Evolutionary conservation across 2,113 vertebrate species (phyloP), one percentile per base, ranked within the genome.

Genomic region (Tichodroma muraria): DNA sequence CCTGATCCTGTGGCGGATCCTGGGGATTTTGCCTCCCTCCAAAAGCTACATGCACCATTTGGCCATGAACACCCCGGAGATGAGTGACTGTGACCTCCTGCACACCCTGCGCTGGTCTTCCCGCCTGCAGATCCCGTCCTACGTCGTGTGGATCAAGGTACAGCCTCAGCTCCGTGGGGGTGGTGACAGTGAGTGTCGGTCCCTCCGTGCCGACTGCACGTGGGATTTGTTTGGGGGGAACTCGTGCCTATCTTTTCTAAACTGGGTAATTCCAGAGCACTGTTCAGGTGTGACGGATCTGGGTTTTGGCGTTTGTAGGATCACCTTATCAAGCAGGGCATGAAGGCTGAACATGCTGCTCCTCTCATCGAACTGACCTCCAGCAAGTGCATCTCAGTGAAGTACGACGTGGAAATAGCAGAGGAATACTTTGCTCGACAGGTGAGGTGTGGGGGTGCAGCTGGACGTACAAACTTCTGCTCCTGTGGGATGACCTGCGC

Each of bases 361-460:
- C 98, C 98, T 64, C 97, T 99, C 52, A 96, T 98, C 24, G 99
- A 99, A 57, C 79, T 98, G 94, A 98, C 98, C 2, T 98, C 98
- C 19, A 97, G 97, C 80, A 99, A 98, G 96, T 99, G 99, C 96
- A 99, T 98, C 92, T 98, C 98, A 2, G 98, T 99, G 60, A 99
- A 99, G 82, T 99, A 99, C 0, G 99, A 99, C 2, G 99, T 99
- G 85, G 99, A 99, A 57, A 98, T 99, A 69, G 99, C 99, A 31
- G 99, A 99, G 95, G 99, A 99, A n/a, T 99, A 99, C 96, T 99
- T 99, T 81, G 99, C 99, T 87, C 98, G 98, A 88, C 99, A 99
- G 98, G 99, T 99, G 81, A 73, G 90, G 11, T 47, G 44, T 13
- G 15, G 23, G 19, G 45, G 6, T 20, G 28, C 65, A 25, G 3